Evolutionary conservation across 2,113 vertebrate genomes (phyloP), one percentile per base, ranked within the genome.

Genomic region (Psittacus erithacus): DNA sequence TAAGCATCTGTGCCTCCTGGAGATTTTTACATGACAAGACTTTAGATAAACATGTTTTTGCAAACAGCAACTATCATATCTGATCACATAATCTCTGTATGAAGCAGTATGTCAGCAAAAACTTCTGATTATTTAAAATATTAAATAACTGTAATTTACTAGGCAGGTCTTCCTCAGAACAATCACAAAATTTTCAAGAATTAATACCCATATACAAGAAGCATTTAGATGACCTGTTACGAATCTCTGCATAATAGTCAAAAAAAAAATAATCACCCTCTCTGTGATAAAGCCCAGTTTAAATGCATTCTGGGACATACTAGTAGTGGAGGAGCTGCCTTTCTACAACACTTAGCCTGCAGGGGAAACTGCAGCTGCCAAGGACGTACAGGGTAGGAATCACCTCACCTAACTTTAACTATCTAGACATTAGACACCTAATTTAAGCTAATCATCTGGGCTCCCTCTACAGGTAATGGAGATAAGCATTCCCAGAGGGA

Each of bases 1-100:
- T 95, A 96, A 90, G 86, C 93, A 86, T 96, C 95, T 97, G 95
- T 93, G 93, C 86, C 92, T 96, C 93, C 92, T 96, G 95, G 82
- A 97, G 95, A 83, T 92, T 96, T 93, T 92, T 81, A 96, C 92
- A 96, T 92, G 90, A 90, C 96, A 94, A 92, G 69, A 69, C 69
- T 95, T 93, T 86, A 94, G 88, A 92, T 93, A 96, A 97, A 96
- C 88, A 97, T 9, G 73, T 65, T 95, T 96, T 96, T 96, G 76
- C 90, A 93, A 96, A 96, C 85, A 96, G 90, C 47, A 78, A 52
- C 92, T 95, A 92, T 92, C 82, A 96, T 95, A 93, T 92, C 80
- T 88, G 86, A 96, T 83, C 88, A 96, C 73, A 93, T 94, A 94
- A 94, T 88, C 88, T 96, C 92, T 96, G 92, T 69, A 95, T 96